Evolutionary conservation across 2,888 invertebrate species (phyloP), one percentile per base, ranked within the genome.

Genomic region (Lasioglossum oenotherae): DNA sequence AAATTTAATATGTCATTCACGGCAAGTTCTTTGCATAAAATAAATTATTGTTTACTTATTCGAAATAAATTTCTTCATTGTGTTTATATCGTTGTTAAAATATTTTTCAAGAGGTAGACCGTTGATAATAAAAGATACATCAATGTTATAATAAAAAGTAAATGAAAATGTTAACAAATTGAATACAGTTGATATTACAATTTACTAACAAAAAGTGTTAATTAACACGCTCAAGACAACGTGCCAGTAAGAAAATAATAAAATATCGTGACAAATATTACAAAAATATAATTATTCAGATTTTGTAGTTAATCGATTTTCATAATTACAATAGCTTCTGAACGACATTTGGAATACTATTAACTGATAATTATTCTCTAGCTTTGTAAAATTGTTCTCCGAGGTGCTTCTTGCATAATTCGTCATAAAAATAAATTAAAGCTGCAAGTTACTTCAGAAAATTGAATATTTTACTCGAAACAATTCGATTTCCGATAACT

Each of bases 401-500:
- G n/a, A 41, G 14, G n/a, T 41, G n/a, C 2, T n/a, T 41, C 38
- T 12, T 41, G n/a, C 71, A 38, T 71, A 71, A 41, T n/a, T 4
- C 1, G 10, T 12, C 41, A n/a, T 71, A 41, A 71, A 38, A 71
- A 38, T 71, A 71, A 71, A n/a, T 71, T 23, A 71, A 38, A n/a
- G 23, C 38, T 41, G 71, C 23, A 41, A 41, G n/a, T 23, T 38
- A n/a, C n/a, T 71, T n/a, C n/a, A 23, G 12, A n/a, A 41, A 71
- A 71, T 71, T 71, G 38, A 3, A 14, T 23, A 71, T 71, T 71
- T 41, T 71, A n/a, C 12, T n/a, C 23, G 38, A n/a, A 71, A 41
- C n/a, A 71, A 41, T 71, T 41, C 38, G 23, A 38, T 71, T 23
- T 38, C n/a, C 71, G 41, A 38, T 71, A 71, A 71, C 38, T 71